phyloP scores from a whole-genome alignment of 1,140 invertebrate species.

The Eurosta solidaginis region DNA sequence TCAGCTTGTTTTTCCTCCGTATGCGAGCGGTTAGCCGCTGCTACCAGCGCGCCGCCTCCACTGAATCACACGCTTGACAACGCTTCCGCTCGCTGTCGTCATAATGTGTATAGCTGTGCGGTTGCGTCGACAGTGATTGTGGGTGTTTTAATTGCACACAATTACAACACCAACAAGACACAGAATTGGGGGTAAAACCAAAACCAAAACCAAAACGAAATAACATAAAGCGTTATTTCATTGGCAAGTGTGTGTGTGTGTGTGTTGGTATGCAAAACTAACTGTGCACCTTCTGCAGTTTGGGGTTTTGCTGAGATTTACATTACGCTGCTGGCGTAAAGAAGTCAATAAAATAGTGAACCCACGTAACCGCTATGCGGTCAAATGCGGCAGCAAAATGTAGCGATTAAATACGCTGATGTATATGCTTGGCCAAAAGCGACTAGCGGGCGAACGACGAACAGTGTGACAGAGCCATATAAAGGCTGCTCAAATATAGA shows the following conservation, averaged over 20 bases:
- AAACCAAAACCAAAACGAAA: background rate
- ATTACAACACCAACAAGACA: background rate
- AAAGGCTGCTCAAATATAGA: too few relatives aligned
- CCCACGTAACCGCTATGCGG: slow-evolving; percentile 18
- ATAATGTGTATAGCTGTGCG: background rate
- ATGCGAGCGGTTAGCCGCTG: slow-evolving; percentile 13
- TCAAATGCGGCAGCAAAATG: background rate
- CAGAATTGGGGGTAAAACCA: too few relatives aligned
- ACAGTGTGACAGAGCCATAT: too few relatives aligned
- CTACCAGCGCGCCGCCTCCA: background rate
- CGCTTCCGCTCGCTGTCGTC: slow-evolving; percentile 2
- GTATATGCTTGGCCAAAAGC: background rate
- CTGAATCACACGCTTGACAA: background rate
- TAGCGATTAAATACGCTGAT: background rate
- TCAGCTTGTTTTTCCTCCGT: background rate
- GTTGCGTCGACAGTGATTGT: background rate
- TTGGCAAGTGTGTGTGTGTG: background rate
- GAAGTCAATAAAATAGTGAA: slow-evolving; percentile 18
- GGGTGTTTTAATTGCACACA: slow-evolving; percentile 25
- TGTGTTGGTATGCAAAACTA: background rate
- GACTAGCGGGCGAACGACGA: too few relatives aligned
- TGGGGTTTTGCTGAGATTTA: slow-evolving; percentile 14
- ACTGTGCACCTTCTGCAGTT: background rate
- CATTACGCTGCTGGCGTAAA: background rate
- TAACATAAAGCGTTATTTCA: background rate